These are phyloP conservation scores for Ammodytes dubius DNA, from an alignment of 2,113 vertebrate genomes.

Conservation along the genomic window DNA sequence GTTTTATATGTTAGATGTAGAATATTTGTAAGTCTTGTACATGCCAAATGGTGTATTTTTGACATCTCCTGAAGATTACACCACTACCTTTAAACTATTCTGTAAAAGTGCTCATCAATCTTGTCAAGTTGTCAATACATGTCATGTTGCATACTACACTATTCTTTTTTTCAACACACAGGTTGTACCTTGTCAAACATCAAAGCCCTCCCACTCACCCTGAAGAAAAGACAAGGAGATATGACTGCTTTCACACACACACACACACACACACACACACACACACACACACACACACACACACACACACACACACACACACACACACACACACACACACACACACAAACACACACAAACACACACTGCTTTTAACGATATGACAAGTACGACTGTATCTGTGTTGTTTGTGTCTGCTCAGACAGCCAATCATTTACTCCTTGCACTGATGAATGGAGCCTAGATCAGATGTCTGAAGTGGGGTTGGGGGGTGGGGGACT, in stretches of 20 bases:
- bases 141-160: constrained; percentile 5
- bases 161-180: constrained; percentile 25
- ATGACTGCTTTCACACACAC: constrained; percentile 37
- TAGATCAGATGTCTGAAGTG: constrained; percentile 17
- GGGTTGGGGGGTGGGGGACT: constrained; percentile 16
- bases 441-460: constrained; percentile 36
- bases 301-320: constrained; percentile 16
- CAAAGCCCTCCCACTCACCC: constrained; percentile 37
- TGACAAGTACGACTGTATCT: constrained; percentile 25
- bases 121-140: constrained; percentile 36
- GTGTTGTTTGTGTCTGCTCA: constrained; percentile 37
- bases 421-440: constrained; percentile 42
- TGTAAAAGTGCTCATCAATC: constrained; percentile 26
- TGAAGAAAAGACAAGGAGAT: constrained; percentile 38
- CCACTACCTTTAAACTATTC: constrained; percentile 10
- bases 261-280: not conserved
- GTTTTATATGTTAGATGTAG: constrained; percentile 7
- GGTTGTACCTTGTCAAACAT: constrained; percentile 40
- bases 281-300: constrained; percentile 13
- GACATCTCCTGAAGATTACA: constrained; percentile 32
- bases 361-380: constrained; percentile 37
- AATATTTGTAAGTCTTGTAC: constrained; percentile 24
- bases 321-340: constrained; percentile 16
- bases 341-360: not conserved
- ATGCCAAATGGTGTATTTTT: constrained; percentile 35